A percentile compares a stretch with the other conserved stretches of the same genome.
Evolutionary conservation across 2,113 vertebrate genomes (phyloP).

Genomic region (Haplochromis vanheusdeni): DNA sequence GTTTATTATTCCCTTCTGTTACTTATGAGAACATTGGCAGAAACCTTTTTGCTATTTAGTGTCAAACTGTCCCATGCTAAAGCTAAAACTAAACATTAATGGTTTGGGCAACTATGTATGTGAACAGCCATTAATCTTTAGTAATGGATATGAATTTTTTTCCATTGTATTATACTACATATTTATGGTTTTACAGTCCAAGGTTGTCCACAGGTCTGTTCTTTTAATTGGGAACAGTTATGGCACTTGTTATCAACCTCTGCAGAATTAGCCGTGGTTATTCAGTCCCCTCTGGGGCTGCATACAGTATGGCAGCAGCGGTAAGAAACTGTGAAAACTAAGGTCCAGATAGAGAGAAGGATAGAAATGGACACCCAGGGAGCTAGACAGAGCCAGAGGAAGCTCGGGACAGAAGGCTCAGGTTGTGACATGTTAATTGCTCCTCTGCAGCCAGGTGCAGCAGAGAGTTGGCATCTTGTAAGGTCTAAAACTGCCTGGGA

Average conservation of each 20-base stretch:
- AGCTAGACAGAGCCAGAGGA: background rate
- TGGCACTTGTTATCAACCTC: constrained; percentile 31
- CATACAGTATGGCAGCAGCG: background rate
- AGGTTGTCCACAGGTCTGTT: constrained; percentile 15
- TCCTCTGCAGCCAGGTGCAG: constrained; percentile 33
- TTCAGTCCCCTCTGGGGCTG: background rate
- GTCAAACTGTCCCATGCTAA: background rate
- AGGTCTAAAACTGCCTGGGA: constrained; percentile 9
- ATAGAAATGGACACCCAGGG: background rate
- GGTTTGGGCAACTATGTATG: background rate
- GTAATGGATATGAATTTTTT: background rate
- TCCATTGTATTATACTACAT: background rate
- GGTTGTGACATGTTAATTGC: constrained; percentile 69
- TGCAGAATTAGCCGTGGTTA: background rate
- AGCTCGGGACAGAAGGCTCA: constrained; percentile 7
- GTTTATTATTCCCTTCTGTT: background rate
- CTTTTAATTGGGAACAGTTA: constrained; percentile 41
- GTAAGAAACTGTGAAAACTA: background rate
- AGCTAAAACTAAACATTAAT: background rate
- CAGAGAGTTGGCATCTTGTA: constrained; percentile 34
- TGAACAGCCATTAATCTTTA: background rate
- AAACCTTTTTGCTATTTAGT: constrained; percentile 1
- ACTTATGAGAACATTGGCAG: background rate
- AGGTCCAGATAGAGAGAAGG: background rate
- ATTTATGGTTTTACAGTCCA: background rate